A percentile compares a stretch with the other conserved stretches of the same genome.
These are phyloP conservation scores for Chaetophractus vellerosus DNA, from an alignment of 2,797 vertebrate species.

Conservation along the genomic window DNA sequence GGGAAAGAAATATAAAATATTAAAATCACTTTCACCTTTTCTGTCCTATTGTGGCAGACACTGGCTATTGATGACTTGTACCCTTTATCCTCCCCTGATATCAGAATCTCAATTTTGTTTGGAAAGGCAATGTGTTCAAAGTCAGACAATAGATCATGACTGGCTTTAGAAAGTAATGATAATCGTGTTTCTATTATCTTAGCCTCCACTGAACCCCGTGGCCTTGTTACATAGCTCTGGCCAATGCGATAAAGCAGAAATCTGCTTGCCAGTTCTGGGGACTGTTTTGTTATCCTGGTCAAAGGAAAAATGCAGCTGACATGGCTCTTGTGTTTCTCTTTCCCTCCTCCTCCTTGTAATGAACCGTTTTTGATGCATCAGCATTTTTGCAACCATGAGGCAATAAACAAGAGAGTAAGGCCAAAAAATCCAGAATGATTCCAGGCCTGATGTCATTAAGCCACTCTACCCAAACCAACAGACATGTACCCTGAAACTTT, in stretches of 20 bases:
- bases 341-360: background rate
- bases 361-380: background rate
- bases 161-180: background rate
- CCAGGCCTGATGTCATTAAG: background rate
- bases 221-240: background rate
- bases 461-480: background rate
- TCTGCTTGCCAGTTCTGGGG: background rate
- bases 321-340: background rate
- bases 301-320: background rate
- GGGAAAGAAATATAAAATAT: background rate
- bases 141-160: background rate
- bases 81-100: background rate
- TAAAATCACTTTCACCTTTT: conserved; percentile 21
- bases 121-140: background rate
- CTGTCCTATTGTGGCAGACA: background rate
- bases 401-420: background rate
- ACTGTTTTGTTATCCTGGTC: background rate
- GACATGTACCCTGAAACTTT: background rate
- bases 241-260: conserved; percentile 26
- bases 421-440: background rate
- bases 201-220: background rate
- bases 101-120: conserved; percentile 1
- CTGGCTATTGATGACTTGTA: background rate
- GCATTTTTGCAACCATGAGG: background rate
- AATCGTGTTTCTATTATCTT: background rate